A percentile compares a stretch with the other conserved stretches of the same genome.
These are phyloP conservation scores for Torymus auratus DNA, from an alignment of 2,888 invertebrate species.

Conservation along the genomic window DNA sequence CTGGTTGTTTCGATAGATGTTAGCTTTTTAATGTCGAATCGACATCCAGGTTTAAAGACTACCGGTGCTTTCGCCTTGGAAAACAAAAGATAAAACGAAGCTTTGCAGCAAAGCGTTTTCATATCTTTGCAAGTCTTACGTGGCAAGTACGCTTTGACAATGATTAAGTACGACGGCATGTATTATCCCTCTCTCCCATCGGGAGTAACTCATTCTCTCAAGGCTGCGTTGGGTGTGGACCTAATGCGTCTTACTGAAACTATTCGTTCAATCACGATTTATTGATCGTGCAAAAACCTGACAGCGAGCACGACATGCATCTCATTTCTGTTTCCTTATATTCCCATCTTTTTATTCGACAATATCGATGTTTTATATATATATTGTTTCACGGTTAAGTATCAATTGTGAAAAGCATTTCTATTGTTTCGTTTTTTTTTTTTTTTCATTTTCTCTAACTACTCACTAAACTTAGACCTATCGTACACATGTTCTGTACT, in stretches of 20 bases:
- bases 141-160: neutral
- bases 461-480: too few relatives aligned
- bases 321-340: neutral
- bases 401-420: neutral
- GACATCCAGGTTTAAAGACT: too few relatives aligned
- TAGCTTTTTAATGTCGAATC: too few relatives aligned
- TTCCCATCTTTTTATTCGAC: neutral
- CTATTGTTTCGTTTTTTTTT: too few relatives aligned
- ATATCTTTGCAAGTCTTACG: neutral
- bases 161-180: neutral
- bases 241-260: slow-evolving; percentile 53
- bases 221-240: slow-evolving; percentile 43
- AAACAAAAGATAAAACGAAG: slow-evolving; percentile 30
- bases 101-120: slow-evolving; percentile 17
- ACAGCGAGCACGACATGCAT: slow-evolving; percentile 53
- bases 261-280: slow-evolving; percentile 41
- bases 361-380: slow-evolving; percentile 32
- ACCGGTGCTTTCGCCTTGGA: slow-evolving; percentile 4
- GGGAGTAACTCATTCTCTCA: slow-evolving; percentile 53
- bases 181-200: neutral
- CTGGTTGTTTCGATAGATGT: too few relatives aligned
- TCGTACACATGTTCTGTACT: too few relatives aligned
- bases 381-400: neutral
- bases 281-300: slow-evolving; percentile 48
- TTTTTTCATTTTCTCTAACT: too few relatives aligned